Conservation (phyloP, 2,888 invertebrate genomes). For the Aspidiotus destructor region DNA sequence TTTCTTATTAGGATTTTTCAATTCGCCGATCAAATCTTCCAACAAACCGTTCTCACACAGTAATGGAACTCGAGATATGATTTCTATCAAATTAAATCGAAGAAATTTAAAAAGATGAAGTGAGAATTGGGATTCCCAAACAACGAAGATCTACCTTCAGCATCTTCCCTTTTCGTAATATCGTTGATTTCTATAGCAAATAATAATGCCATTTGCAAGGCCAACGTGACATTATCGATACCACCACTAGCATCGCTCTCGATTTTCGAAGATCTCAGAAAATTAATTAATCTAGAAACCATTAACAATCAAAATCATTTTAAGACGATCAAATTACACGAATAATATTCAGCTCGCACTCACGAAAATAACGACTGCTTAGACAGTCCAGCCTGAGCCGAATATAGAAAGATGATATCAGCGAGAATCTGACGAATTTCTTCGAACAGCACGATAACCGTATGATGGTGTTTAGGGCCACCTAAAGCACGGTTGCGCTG, state of each 20-base stretch:
- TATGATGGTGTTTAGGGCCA: slow-evolving; percentile 70
- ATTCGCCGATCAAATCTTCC: slow-evolving; percentile 19
- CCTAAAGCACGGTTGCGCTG: slow-evolving; percentile 83
- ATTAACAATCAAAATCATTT: background rate
- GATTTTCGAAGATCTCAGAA: slow-evolving; percentile 40
- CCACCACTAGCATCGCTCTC: slow-evolving; percentile 55
- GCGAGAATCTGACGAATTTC: slow-evolving; percentile 63
- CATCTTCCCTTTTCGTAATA: slow-evolving; percentile 52
- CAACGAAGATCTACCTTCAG: slow-evolving; percentile 47
- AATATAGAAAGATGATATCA: slow-evolving; percentile 65
- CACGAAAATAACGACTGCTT: slow-evolving; percentile 54
- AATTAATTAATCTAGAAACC: slow-evolving; percentile 39
- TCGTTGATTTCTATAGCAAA: slow-evolving; percentile 72
- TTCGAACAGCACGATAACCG: slow-evolving; percentile 60
- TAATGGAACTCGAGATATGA: slow-evolving; percentile 22
- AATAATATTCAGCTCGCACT: slow-evolving; percentile 18
- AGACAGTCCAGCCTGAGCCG: slow-evolving; percentile 65
- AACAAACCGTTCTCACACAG: slow-evolving; percentile 15
- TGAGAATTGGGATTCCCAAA: slow-evolving; percentile 43
- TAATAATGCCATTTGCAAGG: slow-evolving; percentile 70
- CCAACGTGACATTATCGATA: slow-evolving; percentile 67
- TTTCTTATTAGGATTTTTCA: slow-evolving; percentile 23
- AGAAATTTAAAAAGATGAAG: slow-evolving; percentile 47
- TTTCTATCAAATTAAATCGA: slow-evolving; percentile 37
- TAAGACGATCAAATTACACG: background rate